A percentile compares a stretch with the other conserved stretches of the same genome.
Evolutionary conservation across 1,140 invertebrate species (phyloP).

Genomic region (Ctenoplectra terminalis): DNA sequence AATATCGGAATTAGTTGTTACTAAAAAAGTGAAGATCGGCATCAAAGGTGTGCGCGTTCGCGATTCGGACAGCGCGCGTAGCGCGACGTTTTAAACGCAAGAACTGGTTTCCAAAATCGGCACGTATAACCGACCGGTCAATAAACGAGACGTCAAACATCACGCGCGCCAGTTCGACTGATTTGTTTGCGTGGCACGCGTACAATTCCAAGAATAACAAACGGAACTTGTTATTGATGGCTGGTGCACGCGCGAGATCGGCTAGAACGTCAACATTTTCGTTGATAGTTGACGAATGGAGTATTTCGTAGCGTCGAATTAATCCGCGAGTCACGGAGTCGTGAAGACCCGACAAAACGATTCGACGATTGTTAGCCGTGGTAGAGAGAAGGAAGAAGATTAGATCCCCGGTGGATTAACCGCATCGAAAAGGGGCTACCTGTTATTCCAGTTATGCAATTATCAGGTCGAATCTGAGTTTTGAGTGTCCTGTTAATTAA

Average conservation of each 20-base stretch:
- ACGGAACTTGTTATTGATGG: too few species aligned
- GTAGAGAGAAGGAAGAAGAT: not conserved
- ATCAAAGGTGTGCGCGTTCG: not conserved
- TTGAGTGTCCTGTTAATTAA: slow-evolving; percentile 36
- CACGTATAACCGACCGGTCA: not conserved
- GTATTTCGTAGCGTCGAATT: slow-evolving; percentile 8
- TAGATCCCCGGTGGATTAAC: slow-evolving; percentile 8
- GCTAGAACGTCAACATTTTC: not conserved
- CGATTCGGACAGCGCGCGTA: not conserved
- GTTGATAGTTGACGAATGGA: not conserved
- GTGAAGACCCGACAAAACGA: not conserved
- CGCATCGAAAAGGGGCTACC: slow-evolving; percentile 1
- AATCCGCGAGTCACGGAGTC: slow-evolving; percentile 14
- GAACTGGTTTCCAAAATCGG: not conserved
- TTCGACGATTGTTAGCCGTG: not conserved
- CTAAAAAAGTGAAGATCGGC: not conserved
- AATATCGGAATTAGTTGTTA: too few species aligned
- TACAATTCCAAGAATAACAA: not conserved
- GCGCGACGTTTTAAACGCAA: not conserved
- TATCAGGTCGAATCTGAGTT: slow-evolving; percentile 5
- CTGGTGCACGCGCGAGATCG: not conserved
- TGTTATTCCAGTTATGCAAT: slow-evolving; percentile 53
- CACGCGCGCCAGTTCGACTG: not conserved
- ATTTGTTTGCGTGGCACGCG: slow-evolving; percentile 7
- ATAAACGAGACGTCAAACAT: slow-evolving; percentile 10